phyloP scores from a whole-genome alignment of 2,888 invertebrate genomes.

The Mactromeris polynyma region DNA sequence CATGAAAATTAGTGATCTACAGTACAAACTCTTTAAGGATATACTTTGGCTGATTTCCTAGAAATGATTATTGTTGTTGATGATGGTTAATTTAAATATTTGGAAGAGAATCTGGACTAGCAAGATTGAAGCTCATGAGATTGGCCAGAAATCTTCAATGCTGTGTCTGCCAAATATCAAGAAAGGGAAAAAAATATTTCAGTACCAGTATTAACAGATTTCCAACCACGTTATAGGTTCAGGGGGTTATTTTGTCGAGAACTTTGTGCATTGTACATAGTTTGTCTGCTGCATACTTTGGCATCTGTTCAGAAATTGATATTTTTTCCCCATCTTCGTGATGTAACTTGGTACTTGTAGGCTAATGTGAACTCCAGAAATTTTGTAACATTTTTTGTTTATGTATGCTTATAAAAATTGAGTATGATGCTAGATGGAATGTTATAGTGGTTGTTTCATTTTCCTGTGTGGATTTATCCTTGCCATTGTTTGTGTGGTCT shows the following conservation, averaged over 20 bases:
- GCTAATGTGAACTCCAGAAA: not conserved
- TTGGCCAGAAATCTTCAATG: not conserved
- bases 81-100: slow-evolving; percentile 8
- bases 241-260: not conserved
- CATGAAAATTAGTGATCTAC: no score
- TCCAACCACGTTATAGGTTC: not conserved
- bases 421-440: not conserved
- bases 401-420: not conserved
- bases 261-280: not conserved
- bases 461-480: not conserved
- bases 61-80: not conserved
- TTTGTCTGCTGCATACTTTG: not conserved
- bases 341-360: not conserved
- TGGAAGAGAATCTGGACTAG: not conserved
- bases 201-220: not conserved
- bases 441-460: not conserved
- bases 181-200: not conserved
- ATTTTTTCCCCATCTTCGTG: not conserved
- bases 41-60: not conserved
- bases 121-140: not conserved
- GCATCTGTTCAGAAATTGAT: not conserved
- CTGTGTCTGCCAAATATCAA: not conserved
- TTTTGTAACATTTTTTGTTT: not conserved
- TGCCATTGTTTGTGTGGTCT: not conserved
- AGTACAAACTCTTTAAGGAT: not conserved